These are phyloP conservation scores for Butorides virescens DNA, from an alignment of 2,113 vertebrate species.

Conservation along the genomic window DNA sequence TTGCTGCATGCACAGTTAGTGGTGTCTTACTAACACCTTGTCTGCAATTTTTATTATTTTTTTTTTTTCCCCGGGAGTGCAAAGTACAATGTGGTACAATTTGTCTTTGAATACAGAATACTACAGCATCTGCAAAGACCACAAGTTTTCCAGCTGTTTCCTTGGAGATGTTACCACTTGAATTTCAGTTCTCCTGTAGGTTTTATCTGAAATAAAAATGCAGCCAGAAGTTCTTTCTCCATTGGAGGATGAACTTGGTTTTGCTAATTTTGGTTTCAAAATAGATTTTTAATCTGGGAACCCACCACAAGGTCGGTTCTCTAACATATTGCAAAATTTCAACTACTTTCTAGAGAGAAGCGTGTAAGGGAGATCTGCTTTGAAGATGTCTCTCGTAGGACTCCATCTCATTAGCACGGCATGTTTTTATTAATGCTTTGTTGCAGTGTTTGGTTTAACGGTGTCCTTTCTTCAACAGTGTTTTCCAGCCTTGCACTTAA, in stretches of 20 bases:
- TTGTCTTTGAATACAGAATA: not conserved
- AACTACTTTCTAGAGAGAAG: not conserved
- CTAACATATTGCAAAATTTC: not conserved
- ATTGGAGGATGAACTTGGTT: not conserved
- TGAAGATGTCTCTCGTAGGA: not conserved
- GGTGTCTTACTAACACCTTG: not conserved
- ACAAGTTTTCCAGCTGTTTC: slow-evolving; percentile 31
- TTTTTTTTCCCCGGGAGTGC: not conserved
- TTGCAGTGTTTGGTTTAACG: not conserved
- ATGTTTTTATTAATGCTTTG: not conserved
- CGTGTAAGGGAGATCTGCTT: not conserved
- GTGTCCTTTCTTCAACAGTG: not conserved
- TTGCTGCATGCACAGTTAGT: not conserved
- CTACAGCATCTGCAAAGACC: not conserved
- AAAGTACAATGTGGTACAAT: not conserved
- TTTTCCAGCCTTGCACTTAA: not conserved
- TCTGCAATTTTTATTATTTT: not conserved
- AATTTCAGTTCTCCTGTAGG: not conserved
- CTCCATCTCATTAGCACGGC: not conserved
- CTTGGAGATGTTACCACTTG: not conserved
- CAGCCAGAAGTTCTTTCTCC: not conserved
- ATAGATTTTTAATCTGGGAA: not conserved
- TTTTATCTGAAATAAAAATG: not conserved
- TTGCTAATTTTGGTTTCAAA: not conserved
- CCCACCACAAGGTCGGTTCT: not conserved